These are phyloP conservation scores for Phataginus tetradactyla DNA, from an alignment of 2,797 vertebrate species.

Conservation along the genomic window DNA sequence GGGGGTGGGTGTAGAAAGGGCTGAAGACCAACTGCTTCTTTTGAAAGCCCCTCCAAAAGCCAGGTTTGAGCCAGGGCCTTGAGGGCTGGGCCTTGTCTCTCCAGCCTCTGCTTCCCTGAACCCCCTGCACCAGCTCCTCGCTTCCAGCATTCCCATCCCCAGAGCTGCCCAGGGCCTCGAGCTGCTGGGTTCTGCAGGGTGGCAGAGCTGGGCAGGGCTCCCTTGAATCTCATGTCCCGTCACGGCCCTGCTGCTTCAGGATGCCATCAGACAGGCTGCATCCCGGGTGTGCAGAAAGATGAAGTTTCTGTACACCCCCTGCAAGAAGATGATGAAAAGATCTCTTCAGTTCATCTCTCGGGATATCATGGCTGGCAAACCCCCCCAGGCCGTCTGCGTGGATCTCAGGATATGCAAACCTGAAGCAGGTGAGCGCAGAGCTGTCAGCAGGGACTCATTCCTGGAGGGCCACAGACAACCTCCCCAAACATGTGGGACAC, in stretches of 20 bases:
- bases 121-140: background rate
- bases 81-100: background rate
- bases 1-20: background rate
- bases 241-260: background rate
- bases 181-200: background rate
- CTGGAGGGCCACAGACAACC: background rate
- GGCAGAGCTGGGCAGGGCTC: background rate
- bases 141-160: too few species aligned
- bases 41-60: background rate
- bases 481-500: background rate
- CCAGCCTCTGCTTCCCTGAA: background rate
- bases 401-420: background rate
- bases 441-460: background rate
- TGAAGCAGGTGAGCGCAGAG: background rate
- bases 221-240: background rate
- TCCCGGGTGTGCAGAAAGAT: background rate
- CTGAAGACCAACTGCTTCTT: background rate
- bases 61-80: background rate
- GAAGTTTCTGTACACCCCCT: background rate
- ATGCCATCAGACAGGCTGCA: accelerated
- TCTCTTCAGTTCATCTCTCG: accelerated
- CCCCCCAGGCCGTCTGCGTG: background rate
- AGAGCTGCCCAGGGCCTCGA: background rate
- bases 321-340: accelerated
- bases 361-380: background rate